phyloP scores from a whole-genome alignment of 2,888 invertebrate species.

The Bombylius major region DNA sequence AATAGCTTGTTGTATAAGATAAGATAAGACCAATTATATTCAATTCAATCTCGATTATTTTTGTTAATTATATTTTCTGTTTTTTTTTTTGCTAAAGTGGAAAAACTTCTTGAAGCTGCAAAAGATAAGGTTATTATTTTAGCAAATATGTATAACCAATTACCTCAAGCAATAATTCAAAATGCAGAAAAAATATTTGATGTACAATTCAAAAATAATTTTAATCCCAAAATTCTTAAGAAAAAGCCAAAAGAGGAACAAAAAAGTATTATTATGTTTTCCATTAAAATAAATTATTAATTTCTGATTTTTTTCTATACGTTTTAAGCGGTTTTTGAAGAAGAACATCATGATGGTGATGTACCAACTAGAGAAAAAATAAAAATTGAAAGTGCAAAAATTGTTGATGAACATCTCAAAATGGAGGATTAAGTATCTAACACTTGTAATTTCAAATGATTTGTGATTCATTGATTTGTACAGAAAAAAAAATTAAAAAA shows the following conservation, averaged over 20 bases:
- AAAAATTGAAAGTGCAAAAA: slow-evolving; percentile 28
- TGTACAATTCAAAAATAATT: background rate
- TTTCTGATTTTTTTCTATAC: background rate
- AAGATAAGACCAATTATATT: too few species aligned
- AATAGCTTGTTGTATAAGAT: too few species aligned
- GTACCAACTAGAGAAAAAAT: slow-evolving; percentile 28
- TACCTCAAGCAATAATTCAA: background rate
- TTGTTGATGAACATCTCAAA: slow-evolving; percentile 30
- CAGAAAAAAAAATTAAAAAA: too few species aligned
- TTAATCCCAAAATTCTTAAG: background rate
- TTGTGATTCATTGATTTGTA: too few species aligned
- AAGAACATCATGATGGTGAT: background rate
- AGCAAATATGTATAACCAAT: slow-evolving; percentile 5
- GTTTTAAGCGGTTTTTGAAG: background rate
- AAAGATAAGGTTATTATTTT: slow-evolving; percentile 8
- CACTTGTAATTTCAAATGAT: too few species aligned
- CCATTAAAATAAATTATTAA: background rate
- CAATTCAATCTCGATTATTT: background rate
- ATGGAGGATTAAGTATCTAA: slow-evolving; percentile 21
- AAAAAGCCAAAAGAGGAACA: background rate
- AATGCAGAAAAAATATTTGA: background rate
- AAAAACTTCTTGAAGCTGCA: slow-evolving; percentile 7
- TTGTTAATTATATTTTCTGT: background rate
- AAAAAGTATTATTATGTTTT: too few species aligned
- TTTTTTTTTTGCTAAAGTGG: slow-evolving; percentile 4